A percentile compares a stretch with the other conserved stretches of the same genome.
These are phyloP conservation scores for Corvus hawaiiensis DNA, from an alignment of 2,113 vertebrate species.

Conservation along the genomic window DNA sequence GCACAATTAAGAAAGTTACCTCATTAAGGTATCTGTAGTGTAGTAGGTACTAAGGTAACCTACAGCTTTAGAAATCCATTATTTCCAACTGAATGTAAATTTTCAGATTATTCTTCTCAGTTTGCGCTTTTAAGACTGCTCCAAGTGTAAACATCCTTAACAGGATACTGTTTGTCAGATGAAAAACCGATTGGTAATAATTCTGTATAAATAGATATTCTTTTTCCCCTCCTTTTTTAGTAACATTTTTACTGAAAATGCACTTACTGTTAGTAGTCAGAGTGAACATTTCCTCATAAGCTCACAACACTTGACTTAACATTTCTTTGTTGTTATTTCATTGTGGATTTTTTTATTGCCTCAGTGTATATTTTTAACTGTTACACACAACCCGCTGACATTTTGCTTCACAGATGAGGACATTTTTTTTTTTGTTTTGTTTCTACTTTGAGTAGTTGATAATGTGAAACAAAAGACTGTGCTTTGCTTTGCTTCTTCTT, in stretches of 20 bases:
- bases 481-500: not conserved
- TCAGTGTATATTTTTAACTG: not conserved
- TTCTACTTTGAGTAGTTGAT: not conserved
- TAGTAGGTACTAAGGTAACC: not conserved
- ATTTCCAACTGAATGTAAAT: not conserved
- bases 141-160: not conserved
- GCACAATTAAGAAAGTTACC: not conserved
- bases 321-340: not conserved
- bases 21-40: not conserved
- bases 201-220: not conserved
- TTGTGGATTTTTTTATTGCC: not conserved
- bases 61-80: not conserved
- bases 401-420: not conserved
- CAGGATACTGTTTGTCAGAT: not conserved
- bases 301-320: not conserved
- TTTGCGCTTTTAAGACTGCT: not conserved
- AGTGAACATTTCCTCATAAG: not conserved
- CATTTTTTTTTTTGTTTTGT: not conserved
- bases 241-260: not conserved
- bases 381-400: not conserved
- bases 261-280: not conserved
- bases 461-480: not conserved
- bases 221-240: not conserved
- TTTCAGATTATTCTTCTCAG: not conserved
- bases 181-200: not conserved